Conservation (phyloP, 2,113 vertebrate species). For the Regulus satrapa region DNA sequence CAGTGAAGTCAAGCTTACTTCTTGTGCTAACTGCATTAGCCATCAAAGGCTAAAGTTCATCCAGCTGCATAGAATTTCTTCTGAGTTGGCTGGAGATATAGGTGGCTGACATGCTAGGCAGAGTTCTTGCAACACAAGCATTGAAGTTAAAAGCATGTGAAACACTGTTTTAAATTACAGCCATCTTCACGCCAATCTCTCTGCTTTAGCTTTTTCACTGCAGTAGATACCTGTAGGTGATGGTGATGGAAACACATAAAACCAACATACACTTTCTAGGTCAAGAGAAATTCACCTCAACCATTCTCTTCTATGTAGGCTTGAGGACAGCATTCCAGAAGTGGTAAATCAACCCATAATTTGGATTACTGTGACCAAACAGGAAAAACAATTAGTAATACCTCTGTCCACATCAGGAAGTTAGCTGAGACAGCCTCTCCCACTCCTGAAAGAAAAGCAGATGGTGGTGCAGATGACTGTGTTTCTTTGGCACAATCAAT, state of each 20-base stretch:
- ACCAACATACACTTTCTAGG: background rate
- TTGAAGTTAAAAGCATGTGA: background rate
- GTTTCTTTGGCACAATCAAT: background rate
- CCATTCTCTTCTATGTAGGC: background rate
- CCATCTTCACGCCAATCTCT: background rate
- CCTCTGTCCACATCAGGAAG: background rate
- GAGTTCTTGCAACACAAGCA: background rate
- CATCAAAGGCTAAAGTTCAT: background rate
- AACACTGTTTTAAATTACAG: background rate
- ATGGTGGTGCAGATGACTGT: background rate
- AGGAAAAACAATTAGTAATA: background rate
- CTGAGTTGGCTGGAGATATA: background rate
- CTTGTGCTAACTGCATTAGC: background rate
- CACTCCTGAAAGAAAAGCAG: conserved; percentile 5
- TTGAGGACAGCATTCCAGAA: background rate
- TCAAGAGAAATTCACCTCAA: background rate
- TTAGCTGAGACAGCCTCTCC: background rate
- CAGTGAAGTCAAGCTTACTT: background rate
- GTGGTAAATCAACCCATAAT: background rate
- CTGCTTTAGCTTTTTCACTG: background rate
- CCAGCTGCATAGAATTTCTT: background rate
- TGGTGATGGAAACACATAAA: background rate
- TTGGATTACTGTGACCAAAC: background rate
- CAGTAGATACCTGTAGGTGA: background rate
- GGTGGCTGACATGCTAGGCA: background rate